These are phyloP conservation scores for Lasaia peninsularis DNA, from an alignment of 1,140 invertebrate genomes.

Conservation along the genomic window DNA sequence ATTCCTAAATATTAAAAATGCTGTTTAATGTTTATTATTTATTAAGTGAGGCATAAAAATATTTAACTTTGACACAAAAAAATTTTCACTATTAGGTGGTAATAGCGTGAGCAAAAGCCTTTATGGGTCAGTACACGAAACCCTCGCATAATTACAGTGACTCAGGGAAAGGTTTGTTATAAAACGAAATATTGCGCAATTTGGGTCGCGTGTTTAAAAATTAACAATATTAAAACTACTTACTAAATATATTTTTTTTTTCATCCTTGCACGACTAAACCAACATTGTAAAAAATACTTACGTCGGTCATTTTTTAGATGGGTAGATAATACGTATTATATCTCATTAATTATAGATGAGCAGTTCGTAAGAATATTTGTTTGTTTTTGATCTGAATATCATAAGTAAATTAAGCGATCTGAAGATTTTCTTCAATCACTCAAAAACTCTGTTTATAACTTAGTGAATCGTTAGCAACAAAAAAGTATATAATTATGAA, in stretches of 20 bases:
- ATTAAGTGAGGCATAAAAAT: neutral
- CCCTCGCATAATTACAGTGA: slow-evolving; percentile 14
- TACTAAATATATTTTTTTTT: too few species aligned
- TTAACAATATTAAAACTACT: neutral
- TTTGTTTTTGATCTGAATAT: too few species aligned
- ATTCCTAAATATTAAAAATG: neutral
- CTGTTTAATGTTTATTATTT: neutral
- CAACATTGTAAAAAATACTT: too few species aligned
- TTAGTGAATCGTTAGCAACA: too few species aligned
- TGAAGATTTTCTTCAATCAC: too few species aligned
- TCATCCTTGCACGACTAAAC: neutral
- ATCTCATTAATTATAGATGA: too few species aligned
- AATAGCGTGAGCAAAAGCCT: slow-evolving; percentile 2
- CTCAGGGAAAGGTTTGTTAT: slow-evolving; percentile 8
- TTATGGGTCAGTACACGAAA: slow-evolving; percentile 11
- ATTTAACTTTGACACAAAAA: neutral
- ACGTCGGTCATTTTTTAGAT: too few species aligned
- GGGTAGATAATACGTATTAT: too few species aligned
- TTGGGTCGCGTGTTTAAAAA: neutral
- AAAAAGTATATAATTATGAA: too few species aligned
- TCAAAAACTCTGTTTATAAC: too few species aligned
- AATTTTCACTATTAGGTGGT: neutral
- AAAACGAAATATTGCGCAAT: neutral
- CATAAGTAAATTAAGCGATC: too few species aligned
- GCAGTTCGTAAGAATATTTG: too few species aligned